phyloP scores from a whole-genome alignment of 2,113 vertebrate genomes.

The Hoplias malabaricus region DNA sequence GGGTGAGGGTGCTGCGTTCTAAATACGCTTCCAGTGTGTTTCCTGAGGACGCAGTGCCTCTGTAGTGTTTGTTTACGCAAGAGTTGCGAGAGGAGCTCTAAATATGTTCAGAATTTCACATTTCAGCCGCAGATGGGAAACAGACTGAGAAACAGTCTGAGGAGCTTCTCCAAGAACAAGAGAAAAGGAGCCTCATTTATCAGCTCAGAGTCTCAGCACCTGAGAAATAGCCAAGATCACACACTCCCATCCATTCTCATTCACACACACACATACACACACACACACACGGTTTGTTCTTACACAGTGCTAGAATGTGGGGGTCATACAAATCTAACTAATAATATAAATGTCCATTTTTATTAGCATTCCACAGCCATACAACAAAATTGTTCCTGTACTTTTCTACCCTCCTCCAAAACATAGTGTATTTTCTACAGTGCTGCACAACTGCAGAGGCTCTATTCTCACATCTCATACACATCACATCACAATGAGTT shows the following conservation, averaged over 20 bases:
- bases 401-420: no score
- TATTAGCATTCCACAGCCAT: no score
- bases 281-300: neutral
- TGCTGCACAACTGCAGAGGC: no score
- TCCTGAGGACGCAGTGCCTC: neutral
- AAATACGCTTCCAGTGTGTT: neutral
- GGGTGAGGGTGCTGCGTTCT: no score
- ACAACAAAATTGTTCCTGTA: no score
- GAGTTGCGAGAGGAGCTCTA: constrained; percentile 5
- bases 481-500: no score
- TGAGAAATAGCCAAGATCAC: constrained; percentile 19
- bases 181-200: constrained; percentile 31
- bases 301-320: neutral
- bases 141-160: constrained; percentile 21
- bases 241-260: constrained; percentile 20
- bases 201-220: constrained; percentile 34
- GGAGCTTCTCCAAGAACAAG: constrained; percentile 28
- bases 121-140: constrained; percentile 32
- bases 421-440: no score
- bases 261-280: constrained; percentile 6
- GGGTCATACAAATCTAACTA: neutral
- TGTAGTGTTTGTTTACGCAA: neutral
- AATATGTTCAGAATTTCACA: constrained; percentile 19
- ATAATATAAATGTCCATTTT: no score
- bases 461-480: no score